These are phyloP conservation scores for Hydroisotoma schaefferi DNA, from an alignment of 2,888 invertebrate genomes.

Conservation along the genomic window DNA sequence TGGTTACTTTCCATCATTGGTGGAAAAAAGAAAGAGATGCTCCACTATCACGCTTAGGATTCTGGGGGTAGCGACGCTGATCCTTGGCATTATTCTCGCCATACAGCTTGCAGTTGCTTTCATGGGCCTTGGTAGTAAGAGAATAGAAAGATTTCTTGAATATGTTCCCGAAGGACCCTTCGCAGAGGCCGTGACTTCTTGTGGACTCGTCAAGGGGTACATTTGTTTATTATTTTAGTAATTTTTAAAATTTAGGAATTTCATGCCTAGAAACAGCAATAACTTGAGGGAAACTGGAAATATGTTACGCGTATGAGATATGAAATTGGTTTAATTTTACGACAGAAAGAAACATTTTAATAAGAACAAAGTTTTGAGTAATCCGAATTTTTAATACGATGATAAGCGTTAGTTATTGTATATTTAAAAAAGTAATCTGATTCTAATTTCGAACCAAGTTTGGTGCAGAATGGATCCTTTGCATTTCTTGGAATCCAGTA, in stretches of 20 bases:
- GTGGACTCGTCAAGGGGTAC: slow-evolving; percentile 75
- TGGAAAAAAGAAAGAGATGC: not conserved
- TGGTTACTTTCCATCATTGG: too few species aligned
- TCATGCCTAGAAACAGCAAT: not conserved
- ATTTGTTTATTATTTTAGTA: not conserved
- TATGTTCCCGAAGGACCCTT: slow-evolving; percentile 61
- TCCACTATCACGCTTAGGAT: not conserved
- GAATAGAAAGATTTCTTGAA: not conserved
- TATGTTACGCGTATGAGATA: not conserved
- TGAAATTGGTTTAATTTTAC: not conserved
- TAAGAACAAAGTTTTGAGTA: too few species aligned
- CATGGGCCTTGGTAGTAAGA: not conserved
- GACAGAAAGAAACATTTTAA: not conserved
- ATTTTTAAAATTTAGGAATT: not conserved
- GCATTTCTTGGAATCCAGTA: slow-evolving; percentile 80
- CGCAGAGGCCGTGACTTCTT: slow-evolving; percentile 69
- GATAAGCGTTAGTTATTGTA: too few species aligned
- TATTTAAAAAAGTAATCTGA: too few species aligned
- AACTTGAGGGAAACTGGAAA: not conserved
- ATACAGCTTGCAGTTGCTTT: not conserved
- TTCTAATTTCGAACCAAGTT: too few species aligned
- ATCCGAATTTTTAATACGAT: too few species aligned
- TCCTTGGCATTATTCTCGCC: not conserved
- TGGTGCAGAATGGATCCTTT: slow-evolving; percentile 69
- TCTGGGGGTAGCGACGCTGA: not conserved